Evolutionary conservation across 2,113 vertebrate genomes (phyloP), one percentile per base, ranked within the genome.

Genomic region (Balaeniceps rex): DNA sequence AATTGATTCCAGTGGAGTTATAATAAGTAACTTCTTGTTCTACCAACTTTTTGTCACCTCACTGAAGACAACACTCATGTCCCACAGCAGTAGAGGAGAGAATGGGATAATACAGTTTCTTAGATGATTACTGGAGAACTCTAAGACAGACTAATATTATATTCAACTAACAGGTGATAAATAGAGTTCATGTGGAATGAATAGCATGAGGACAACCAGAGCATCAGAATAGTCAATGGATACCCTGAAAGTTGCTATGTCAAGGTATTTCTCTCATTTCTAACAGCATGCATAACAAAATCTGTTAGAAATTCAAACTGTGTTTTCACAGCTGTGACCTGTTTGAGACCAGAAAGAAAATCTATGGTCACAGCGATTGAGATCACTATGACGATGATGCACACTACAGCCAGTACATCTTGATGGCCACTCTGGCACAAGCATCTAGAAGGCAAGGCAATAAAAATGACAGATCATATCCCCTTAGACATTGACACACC

Each of bases 391-490:
- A 19, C 38, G 24, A 47, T 55, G 47, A 63, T 69, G 33, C 21
- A 42, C 33, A 33, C 57, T 76, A 25, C 33, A 86, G 28, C 49
- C 54, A n/a, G 58, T 92, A 80, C 46, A 80, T 85, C 66, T 86
- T 85, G 69, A 75, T 91, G 29, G 34, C 44, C 40, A 83, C 34
- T 81, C 52, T 83, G n/a, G 68, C 66, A 69, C 58, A 70, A 88
- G 42, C 40, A 31, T 51, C 46, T 74, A 77, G 49, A 78, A 91
- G 60, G 36, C 68, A 91, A 80, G 64, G 55, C 60, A 88, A 19
- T 95, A 92, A 94, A 95, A 93, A 88, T 88, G 75, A 94, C 54
- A 66, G 36, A 83, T 90, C 36, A 52, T 46, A 49, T 23, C 9
- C 28, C 38, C 3, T 22, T 14, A 82, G 71, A 81, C 68, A 71